Evolutionary conservation across 2,797 vertebrate genomes (phyloP), one percentile per base, ranked within the genome.

Genomic region (Diglossa cyanea): DNA sequence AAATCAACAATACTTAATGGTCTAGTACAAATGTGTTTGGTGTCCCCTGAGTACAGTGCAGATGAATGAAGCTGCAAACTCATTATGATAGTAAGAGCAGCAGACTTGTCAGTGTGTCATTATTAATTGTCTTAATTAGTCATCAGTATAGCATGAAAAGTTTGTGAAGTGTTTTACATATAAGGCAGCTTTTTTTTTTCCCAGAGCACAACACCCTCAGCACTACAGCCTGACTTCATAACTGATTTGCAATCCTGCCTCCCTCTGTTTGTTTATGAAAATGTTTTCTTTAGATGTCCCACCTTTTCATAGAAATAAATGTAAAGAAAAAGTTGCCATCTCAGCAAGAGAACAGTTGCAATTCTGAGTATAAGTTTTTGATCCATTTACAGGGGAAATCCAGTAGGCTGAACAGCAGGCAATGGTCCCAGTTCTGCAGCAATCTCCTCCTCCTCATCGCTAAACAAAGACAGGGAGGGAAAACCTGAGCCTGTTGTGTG

Each of bases 361-460:
- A 21, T 60, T 55, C 25, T n/a, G 33, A 80, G 55, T 76, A 14
- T 23, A 35, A 30, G 6, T 17, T 51, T 76, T 60, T 57, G 21
- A 42, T 25, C 25, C 0, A 2, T 7, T 62, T 12, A 24, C 4
- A 14, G 6, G 12, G 39, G 40, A 45, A 60, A 47, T 51, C 14
- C 26, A 11, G 11, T 8, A 17, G 61, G 33, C 13, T 45, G 26
- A 76, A 18, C 3, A 25, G 21, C 19, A 18, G 35, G 18, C 20
- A 13, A 4, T 5, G 17, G 13, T 67, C 33, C 14, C 42, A 50
- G 7, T 11, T 60, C 26, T 31, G 26, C 68, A 57, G 39, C 7
- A 57, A 35, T 18, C 6, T 81, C 31, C 54, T 77, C 24, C 30
- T 23, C 24, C n/a, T 61, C 1, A 0, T 21, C 0, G 0, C 17